Evolutionary conservation across 2,888 invertebrate genomes (phyloP), one percentile per base, ranked within the genome.

Genomic region (Barypeithes pellucidus): DNA sequence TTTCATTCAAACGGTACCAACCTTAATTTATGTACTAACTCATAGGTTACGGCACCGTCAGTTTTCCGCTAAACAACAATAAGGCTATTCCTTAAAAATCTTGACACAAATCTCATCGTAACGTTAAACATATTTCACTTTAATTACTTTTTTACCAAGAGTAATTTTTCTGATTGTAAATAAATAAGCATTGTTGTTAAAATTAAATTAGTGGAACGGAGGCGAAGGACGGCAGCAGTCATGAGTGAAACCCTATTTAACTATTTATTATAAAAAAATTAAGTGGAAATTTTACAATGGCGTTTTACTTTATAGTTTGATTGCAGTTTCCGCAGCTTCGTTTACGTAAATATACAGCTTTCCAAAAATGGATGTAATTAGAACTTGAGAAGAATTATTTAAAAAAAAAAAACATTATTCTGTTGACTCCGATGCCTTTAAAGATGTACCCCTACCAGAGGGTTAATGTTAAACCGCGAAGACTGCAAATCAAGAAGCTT

Each of bases 181-280:
- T 52, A 52, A n/a, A n/a, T 29, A 29, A 29, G 52, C 52, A 29
- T 52, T 52, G 29, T 52, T 52, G 52, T 52, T 52, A 24, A 52
- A 52, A 59, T 39, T 59, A 39, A 60, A 60, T 60, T 60, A 22
- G 41, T 60, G 60, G 60, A 60, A 60, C 60, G 5, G 18, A 4
- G 12, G 12, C 20, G 41, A 60, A 60, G 60, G 60, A 60, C 60
- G 60, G n/a, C 43, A 18, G 9, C 18, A 39, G 43, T 60, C 60
- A 39, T 14, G 52, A 50, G 52, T 52, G 24, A 52, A 4, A 5
- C 12, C 22, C 24, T 12, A 24, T 50, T 50, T 50, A 50, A 50
- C 16, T 18, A 47, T 47, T 18, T 47, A 47, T 18, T 47, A 47
- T 47, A 18, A 47, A 47, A 2, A 18, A 20, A 9, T 18, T 47